Evolutionary conservation across 1,140 invertebrate species (phyloP), one percentile per base, ranked within the genome.

Genomic region (Drosophila saltans): DNA sequence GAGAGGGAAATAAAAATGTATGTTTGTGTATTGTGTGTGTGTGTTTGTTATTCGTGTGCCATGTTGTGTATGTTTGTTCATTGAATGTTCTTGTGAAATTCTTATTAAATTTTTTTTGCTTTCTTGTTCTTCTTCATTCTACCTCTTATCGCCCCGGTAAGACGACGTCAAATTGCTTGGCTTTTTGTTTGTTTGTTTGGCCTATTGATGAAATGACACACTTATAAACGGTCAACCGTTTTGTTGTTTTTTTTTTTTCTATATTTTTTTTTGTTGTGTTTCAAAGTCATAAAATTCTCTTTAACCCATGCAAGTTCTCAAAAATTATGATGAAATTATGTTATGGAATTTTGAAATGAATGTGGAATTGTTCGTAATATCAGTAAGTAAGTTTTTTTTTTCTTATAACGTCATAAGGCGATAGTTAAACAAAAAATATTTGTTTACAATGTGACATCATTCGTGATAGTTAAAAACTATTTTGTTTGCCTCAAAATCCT

Each of bases 71-170:
- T 52, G 45, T 52, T 52, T 52, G 45, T 52, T 52, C 45, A 52
- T 52, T 52, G 45, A 52, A 52, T 52, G 21, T 52, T 52, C 45
- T 52, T 52, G 45, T 52, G 45, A 52, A 52, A 52, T 52, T 52
- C 45, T 1, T 52, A 52, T 52, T 26, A 24, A 52, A 52, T 21
- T 11, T n/a, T 24, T 21, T 48, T 48, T 21, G 5, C 16, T 48
- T 6, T 48, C 45, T 26, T 26, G 45, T 24, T 52, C 45, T 26
- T 52, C 45, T 26, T 52, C 45, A 26, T 52, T 52, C 45, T 3
- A 52, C 2, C 45, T 52, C 45, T 52, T 52, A 52, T 52, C 45
- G 45, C 2, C 28, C 16, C 16, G 16, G 16, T 16, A 16, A 16
- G 16, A 16, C 16, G 16, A 48, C 45, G 16, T 48, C 16, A 48